Evolutionary conservation across 92 coral and sea anemone species (phyloP).

Genomic region (Zoanthus sociatus): DNA sequence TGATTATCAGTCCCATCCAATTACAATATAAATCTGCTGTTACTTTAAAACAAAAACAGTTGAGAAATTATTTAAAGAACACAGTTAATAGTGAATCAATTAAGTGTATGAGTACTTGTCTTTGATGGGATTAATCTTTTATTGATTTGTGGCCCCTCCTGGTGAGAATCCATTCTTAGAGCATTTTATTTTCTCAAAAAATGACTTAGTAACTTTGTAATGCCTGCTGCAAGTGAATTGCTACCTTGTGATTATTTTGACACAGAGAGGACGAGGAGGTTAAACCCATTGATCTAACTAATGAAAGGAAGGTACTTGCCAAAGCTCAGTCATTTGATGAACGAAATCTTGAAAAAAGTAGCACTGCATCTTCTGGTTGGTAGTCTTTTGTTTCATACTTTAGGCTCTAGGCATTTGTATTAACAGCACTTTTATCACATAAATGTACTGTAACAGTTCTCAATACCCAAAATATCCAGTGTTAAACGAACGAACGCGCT

Average conservation of each 20-base stretch:
- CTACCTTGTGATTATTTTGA: neutral
- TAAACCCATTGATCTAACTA: constrained; percentile 19
- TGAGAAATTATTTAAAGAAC: no score
- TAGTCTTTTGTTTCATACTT: neutral
- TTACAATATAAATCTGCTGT: neutral
- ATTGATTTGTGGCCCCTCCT: no score
- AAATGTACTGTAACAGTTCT: no score
- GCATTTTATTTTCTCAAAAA: no score
- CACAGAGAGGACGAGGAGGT: constrained; percentile 31
- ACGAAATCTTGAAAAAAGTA: constrained; percentile 36
- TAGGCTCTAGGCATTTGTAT: neutral
- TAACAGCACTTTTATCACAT: neutral
- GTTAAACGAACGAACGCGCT: no score
- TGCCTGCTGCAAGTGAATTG: neutral
- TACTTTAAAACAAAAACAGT: no score
- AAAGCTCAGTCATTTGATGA: constrained; percentile 49
- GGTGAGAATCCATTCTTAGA: no score
- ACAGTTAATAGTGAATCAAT: no score
- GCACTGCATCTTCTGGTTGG: constrained; percentile 15
- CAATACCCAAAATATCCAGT: no score
- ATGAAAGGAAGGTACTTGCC: constrained; percentile 29
- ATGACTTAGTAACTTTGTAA: neutral
- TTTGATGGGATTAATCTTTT: no score
- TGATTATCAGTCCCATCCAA: neutral
- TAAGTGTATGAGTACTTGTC: no score